Conservation (phyloP, 1,140 invertebrate species). For the Geopemphigus sp. region DNA sequence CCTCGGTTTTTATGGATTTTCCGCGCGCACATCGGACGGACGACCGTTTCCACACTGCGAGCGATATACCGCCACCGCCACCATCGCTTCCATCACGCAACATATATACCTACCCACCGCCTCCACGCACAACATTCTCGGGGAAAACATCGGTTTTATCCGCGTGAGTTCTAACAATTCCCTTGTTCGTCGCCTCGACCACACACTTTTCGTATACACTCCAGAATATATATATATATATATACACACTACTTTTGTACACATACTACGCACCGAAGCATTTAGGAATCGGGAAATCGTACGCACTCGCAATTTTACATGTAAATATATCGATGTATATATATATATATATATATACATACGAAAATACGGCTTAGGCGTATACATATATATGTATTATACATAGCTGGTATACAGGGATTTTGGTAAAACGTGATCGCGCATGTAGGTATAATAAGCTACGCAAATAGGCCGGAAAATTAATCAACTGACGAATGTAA, state of each 20-base stretch:
- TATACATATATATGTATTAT: no score
- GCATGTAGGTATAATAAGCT: no score
- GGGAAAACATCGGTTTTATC: slow-evolving; percentile 32
- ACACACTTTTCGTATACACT: not conserved
- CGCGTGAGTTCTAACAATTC: not conserved
- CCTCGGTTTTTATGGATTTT: slow-evolving; percentile 46
- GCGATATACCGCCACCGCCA: not conserved
- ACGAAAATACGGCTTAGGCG: no score
- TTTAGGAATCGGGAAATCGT: no score
- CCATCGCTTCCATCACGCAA: not conserved
- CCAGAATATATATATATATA: not conserved
- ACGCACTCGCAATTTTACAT: no score
- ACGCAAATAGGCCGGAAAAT: no score
- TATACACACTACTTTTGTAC: not conserved
- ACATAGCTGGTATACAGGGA: no score
- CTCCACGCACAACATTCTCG: not conserved
- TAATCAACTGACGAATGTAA: no score
- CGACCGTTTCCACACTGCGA: not conserved
- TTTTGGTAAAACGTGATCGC: no score
- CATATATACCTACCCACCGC: not conserved
- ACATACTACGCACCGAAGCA: no score
- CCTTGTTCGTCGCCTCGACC: not conserved
- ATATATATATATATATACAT: no score
- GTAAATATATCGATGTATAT: no score
- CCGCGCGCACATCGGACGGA: slow-evolving; percentile 7